Evolutionary conservation across 2,113 vertebrate species (phyloP).

Genomic region (Salvelinus fontinalis): DNA sequence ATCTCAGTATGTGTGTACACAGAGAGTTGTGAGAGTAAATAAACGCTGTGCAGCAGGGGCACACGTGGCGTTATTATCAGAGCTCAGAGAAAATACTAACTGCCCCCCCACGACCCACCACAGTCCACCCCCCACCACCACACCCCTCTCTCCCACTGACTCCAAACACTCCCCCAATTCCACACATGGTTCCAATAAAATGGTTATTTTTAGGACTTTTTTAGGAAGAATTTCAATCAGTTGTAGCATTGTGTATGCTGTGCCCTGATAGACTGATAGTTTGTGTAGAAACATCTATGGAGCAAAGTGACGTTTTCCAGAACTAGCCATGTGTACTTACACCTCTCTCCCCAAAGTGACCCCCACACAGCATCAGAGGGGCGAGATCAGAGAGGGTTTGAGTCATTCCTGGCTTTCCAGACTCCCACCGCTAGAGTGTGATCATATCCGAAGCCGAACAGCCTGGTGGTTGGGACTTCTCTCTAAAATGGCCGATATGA

Average conservation of each 20-base stretch:
- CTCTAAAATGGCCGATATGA: conserved; percentile 54
- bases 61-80: conserved; percentile 78
- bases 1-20: conserved; percentile 58
- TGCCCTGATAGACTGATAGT: conserved; percentile 37
- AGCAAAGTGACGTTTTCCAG: conserved; percentile 13
- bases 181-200: conserved; percentile 76
- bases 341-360: conserved; percentile 22
- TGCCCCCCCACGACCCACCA: conserved; percentile 34
- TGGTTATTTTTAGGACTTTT: conserved; percentile 75
- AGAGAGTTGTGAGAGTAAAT: conserved; percentile 77
- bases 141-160: conserved; percentile 17
- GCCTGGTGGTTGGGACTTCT: conserved; percentile 54
- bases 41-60: conserved; percentile 67
- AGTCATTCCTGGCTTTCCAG: conserved; percentile 32
- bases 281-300: conserved; percentile 43
- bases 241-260: conserved; percentile 49
- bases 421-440: conserved; percentile 56
- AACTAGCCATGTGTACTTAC: conserved; percentile 42
- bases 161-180: conserved; percentile 46
- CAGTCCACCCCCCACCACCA: conserved; percentile 15
- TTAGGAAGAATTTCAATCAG: conserved; percentile 61
- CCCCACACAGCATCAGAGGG: conserved; percentile 14
- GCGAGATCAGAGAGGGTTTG: conserved; percentile 28
- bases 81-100: conserved; percentile 76
- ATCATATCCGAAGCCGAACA: conserved; percentile 45